Evolutionary conservation across 2,113 vertebrate genomes (phyloP).

Genomic region (Phycodurus eques): DNA sequence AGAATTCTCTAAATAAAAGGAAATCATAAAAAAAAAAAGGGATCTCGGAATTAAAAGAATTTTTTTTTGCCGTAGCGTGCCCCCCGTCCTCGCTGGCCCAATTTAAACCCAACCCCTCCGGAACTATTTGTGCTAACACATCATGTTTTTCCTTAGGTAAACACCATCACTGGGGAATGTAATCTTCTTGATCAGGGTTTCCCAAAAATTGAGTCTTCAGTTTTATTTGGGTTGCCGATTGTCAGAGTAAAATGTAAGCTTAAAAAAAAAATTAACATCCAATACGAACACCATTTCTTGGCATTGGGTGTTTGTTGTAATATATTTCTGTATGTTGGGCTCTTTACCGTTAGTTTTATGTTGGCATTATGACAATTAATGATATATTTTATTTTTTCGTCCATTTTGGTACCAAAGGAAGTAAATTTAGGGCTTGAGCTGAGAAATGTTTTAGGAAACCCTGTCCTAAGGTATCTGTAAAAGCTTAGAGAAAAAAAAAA

Average conservation of each 20-base stretch:
- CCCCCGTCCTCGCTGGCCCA: conserved; percentile 13
- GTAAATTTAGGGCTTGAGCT: background rate
- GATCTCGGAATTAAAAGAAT: conserved; percentile 33
- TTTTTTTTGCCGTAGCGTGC: conserved; percentile 23
- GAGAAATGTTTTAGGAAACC: background rate
- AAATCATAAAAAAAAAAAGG: conserved; percentile 31
- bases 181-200: conserved; percentile 7
- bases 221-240: background rate
- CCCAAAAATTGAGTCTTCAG: background rate
- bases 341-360: background rate
- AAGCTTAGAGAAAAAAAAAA: conserved; percentile 28
- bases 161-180: conserved; percentile 27
- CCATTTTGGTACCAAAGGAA: background rate
- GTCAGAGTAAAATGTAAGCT: background rate
- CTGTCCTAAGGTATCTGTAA: conserved; percentile 28
- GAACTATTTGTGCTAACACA: background rate
- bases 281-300: background rate
- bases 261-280: background rate
- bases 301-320: background rate
- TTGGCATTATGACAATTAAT: background rate
- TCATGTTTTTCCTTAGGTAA: conserved; percentile 10
- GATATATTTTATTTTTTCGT: background rate
- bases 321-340: background rate
- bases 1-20: conserved; percentile 32
- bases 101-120: conserved; percentile 16